Conservation (phyloP, 2,888 invertebrate species). For the Synanthedon myopaeformis region DNA sequence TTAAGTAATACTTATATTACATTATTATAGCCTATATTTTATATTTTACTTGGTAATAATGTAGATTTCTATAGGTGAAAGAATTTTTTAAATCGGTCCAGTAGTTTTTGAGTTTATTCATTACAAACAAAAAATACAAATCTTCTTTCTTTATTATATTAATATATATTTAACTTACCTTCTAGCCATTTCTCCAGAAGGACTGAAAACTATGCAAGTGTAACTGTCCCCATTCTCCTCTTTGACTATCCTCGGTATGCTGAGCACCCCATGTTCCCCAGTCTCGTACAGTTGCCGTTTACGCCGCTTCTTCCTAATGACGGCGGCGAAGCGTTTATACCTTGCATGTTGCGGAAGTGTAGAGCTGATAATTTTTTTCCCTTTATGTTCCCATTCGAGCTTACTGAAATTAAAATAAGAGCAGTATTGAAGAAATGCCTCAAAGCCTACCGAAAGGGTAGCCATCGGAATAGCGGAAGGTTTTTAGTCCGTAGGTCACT, state of each 20-base stretch:
- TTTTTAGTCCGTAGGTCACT: too few relatives aligned
- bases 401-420: slow-evolving; percentile 22
- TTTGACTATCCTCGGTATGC: slow-evolving; percentile 71
- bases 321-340: slow-evolving; percentile 34
- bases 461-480: too few relatives aligned
- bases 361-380: slow-evolving; percentile 45
- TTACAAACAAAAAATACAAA: too few relatives aligned
- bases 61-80: too few relatives aligned
- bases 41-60: not conserved
- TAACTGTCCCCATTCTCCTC: slow-evolving; percentile 80
- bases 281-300: slow-evolving; percentile 47
- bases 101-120: too few relatives aligned
- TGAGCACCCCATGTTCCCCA: slow-evolving; percentile 68
- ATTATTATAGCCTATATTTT: not conserved
- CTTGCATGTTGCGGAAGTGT: slow-evolving; percentile 41
- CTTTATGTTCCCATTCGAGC: slow-evolving; percentile 62
- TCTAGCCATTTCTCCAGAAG: slow-evolving; percentile 81
- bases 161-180: slow-evolving; percentile 30
- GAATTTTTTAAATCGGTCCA: too few relatives aligned
- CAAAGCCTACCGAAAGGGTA: too few relatives aligned
- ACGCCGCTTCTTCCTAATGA: slow-evolving; percentile 28
- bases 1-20: not conserved
- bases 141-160: too few relatives aligned
- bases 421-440: not conserved
- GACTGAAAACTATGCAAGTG: slow-evolving; percentile 83